Base-by-base conservation (phyloP, 2,888 invertebrate genomes). In the Drosophila nigricruria region DNA sequence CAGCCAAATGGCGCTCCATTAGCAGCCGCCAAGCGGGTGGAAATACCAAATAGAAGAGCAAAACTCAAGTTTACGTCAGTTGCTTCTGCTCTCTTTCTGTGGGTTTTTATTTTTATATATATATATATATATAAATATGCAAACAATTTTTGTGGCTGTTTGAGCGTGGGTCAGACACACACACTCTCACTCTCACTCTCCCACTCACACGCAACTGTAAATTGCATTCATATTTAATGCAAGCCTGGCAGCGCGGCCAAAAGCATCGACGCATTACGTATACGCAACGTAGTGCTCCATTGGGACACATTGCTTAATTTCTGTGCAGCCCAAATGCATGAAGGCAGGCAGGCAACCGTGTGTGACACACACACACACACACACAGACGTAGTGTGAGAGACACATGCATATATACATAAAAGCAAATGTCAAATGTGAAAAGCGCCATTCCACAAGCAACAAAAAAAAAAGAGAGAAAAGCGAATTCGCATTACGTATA, bases 191-290 rank as follows among this genome's bases (percentile, higher is more conserved):
- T 5, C 42, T 2, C 12, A 12, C 12, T 6, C 20, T 5, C 12
- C 3, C 20, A 5, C 59, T 40, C 53, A 59, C 68, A 54, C 34
- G 70, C 67, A 77, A 86, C 83, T 82, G 85, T 84, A 83, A 83
- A 89, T 88, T 87, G 87, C 90, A 89, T 89, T 81, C 85, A 89
- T 89, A 78, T 89, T 89, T 89, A 89, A 89, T 89, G 87, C 89
- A 84, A 62, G 81, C 68, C 68, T 66, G 66, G 70, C 70, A 66
- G 64, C 58, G 56, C 47, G 32, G 67, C 69, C 76, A 74, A 83
- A 71, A 82, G 85, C 85, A 72, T 70, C 72, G 77, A 71, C 79
- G 70, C 77, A 86, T 81, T 86, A 87, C 88, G 85, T 82, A 88
- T 87, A 88, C 87, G 86, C 86, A 86, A 68, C 65, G 83, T 80